phyloP scores from a whole-genome alignment of 2,888 invertebrate species.

The Netelia virgata region DNA sequence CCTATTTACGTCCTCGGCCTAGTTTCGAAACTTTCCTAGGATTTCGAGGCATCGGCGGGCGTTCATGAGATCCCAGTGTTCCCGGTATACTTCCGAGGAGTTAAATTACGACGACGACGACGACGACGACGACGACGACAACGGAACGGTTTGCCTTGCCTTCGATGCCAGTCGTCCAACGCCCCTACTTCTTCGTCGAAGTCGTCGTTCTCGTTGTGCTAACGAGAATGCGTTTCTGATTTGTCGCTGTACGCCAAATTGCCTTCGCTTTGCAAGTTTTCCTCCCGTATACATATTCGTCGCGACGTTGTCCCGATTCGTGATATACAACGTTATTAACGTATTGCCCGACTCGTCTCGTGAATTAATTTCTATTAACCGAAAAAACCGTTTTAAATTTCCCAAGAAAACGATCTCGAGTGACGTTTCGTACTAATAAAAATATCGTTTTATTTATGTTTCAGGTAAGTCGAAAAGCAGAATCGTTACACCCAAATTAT shows the following conservation, averaged over 20 bases:
- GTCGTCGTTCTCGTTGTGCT: conserved; percentile 40
- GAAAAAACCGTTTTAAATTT: conserved; percentile 8
- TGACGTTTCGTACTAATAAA: not conserved
- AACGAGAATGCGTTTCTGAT: conserved; percentile 61
- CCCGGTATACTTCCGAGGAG: conserved; percentile 64
- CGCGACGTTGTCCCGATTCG: conserved; percentile 4
- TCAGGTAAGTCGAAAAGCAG: conserved; percentile 64
- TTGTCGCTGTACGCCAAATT: conserved; percentile 52
- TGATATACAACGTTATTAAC: conserved; percentile 37
- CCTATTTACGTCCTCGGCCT: conserved; percentile 73
- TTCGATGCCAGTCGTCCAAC: conserved; percentile 53
- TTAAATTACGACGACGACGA: conserved; percentile 68
- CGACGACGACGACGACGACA: conserved; percentile 23
- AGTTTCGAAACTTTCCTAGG: conserved; percentile 66
- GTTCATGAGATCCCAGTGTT: conserved; percentile 59
- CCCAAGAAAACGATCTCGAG: not conserved
- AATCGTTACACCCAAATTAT: not conserved
- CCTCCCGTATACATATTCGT: conserved; percentile 37
- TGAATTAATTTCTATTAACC: not conserved
- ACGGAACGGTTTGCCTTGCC: conserved; percentile 19
- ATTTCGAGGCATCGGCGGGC: conserved; percentile 57
- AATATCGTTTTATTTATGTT: conserved; percentile 54
- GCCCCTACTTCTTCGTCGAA: conserved; percentile 28
- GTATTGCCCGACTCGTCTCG: conserved; percentile 33
- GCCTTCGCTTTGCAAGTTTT: conserved; percentile 4